Base-by-base conservation (phyloP, 2,888 invertebrate genomes). In the Cantharis lateralis region DNA sequence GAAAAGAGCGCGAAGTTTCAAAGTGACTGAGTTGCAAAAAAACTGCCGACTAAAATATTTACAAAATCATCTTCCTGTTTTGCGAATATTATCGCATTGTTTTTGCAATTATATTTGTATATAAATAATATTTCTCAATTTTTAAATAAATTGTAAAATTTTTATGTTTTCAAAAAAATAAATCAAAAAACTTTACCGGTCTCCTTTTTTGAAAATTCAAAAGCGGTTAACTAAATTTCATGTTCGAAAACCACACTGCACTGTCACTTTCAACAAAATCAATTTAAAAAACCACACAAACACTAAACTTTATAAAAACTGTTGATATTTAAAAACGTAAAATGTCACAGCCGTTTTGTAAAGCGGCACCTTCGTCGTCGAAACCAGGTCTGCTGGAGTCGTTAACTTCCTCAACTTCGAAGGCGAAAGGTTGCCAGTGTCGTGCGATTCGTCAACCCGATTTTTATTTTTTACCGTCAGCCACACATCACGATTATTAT, bases 391-490 rank as follows among this genome's bases (percentile, higher is more conserved):
- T 74, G 70, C 66, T 20, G 69, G 64, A 70, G 74, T 70, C 70
- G 70, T 70, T 70, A 48, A 63, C 70, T 70, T 61, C 20, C 28
- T 20, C 61, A 24, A 70, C 69, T 63, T 74, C 66, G 62, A 62
- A 71, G 75, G 71, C 71, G 75, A 75, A 75, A 75, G 75, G 75
- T 71, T 71, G 75, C 68, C 75, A 75, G 75, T 75, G 75, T 70
- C 70, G 75, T 75, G 13, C 64, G 48, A 48, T 48, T 48, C 48
- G 48, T 48, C 48, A 48, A 48, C 48, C 48, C n/a, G 48, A n/a
- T n/a, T 48, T 48, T n/a, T 48, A 13, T 48, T n/a, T 48, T 48
- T 48, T 48, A 48, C n/a, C n/a, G 7, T 48, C 5, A n/a, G n/a
- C 4, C 32, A n/a, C 11, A n/a, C 32, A 48, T 13, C n/a, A n/a